Evolutionary conservation across 2,113 vertebrate species (phyloP), one percentile per base, ranked within the genome.

Genomic region (Chlamydotis undulata): DNA sequence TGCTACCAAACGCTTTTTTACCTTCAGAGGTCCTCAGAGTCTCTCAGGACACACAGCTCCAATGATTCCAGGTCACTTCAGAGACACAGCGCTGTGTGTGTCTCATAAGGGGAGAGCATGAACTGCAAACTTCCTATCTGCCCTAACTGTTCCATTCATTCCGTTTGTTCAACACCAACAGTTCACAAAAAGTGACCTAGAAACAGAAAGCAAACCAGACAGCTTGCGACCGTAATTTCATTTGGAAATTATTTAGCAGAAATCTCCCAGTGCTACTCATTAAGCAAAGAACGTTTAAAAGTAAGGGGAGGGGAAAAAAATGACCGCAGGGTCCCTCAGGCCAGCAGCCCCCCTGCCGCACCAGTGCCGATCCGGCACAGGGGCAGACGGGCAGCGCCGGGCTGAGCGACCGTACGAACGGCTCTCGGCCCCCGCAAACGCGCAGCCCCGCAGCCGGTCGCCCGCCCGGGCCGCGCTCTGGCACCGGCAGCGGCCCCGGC

Each of bases 91-190:
- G 19, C 8, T 23, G 29, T 21, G 7, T 57, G 43, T 19, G 33
- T 60, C 35, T 41, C 10, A 68, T 12, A 67, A 82, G 73, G 1
- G 0, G 6, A 60, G 9, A 78, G 59, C 33, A 29, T 1, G 50
- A 85, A 94, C 73, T 0, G 7, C 29, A 19, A 86, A 31, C 33
- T 45, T 65, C 76, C 49, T 7, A 56, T 57, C 31, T 49, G 69
- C 60, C 64, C 64, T 12, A 47, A 47, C 47, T 8, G 33, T 67
- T 78, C 94, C 96, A 97, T 96, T 90, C 95, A 92, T 91, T 76
- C 83, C 31, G 35, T 5, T 60, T 56, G 77, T 61, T 75, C 77
- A 39, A 16, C 57, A 9, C 31, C 57, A 28, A 25, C 80, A 25
- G 43, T 0, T 55, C 82, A 26, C 56, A 19, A 57, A 37, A 67